These are phyloP conservation scores for Monoplex corrugatus DNA, from an alignment of 2,888 invertebrate genomes.

Conservation along the genomic window DNA sequence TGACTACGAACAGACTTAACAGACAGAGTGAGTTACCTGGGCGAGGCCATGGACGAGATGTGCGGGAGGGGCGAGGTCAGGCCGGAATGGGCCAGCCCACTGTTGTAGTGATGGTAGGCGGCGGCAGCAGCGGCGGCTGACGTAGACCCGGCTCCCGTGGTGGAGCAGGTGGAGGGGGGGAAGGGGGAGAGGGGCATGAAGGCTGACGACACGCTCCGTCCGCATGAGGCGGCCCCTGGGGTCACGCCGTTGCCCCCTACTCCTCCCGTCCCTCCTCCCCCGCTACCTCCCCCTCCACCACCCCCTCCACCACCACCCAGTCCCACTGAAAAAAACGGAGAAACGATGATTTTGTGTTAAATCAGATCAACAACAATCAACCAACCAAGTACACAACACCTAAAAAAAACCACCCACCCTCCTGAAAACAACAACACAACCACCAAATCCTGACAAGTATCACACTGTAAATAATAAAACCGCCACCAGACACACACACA, in stretches of 20 bases:
- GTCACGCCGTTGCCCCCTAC: neutral
- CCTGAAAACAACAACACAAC: too few relatives aligned
- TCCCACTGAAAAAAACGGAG: neutral
- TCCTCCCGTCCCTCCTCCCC: constrained; percentile 28
- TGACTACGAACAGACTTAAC: too few relatives aligned
- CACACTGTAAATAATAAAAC: too few relatives aligned
- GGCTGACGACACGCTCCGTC: constrained; percentile 84
- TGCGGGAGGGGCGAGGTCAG: constrained; percentile 78
- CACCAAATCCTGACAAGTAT: too few relatives aligned
- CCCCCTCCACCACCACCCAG: constrained; percentile 1
- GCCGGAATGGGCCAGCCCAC: constrained; percentile 69
- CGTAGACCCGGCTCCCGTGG: constrained; percentile 51
- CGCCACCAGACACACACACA: neutral
- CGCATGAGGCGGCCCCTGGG: constrained; percentile 57
- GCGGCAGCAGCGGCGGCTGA: constrained; percentile 44
- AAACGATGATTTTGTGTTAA: neutral
- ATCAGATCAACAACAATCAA: too few relatives aligned
- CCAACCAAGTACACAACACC: too few relatives aligned
- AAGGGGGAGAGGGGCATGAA: constrained; percentile 93
- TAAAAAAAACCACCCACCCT: too few relatives aligned
- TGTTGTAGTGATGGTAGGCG: constrained; percentile 59
- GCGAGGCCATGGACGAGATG: constrained; percentile 79
- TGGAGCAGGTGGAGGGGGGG: constrained; percentile 57
- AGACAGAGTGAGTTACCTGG: constrained; percentile 68
- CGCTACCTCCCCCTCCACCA: constrained; percentile 1